Evolutionary conservation across 2,113 vertebrate genomes (phyloP).

Genomic region (Hemichromis elongatus): DNA sequence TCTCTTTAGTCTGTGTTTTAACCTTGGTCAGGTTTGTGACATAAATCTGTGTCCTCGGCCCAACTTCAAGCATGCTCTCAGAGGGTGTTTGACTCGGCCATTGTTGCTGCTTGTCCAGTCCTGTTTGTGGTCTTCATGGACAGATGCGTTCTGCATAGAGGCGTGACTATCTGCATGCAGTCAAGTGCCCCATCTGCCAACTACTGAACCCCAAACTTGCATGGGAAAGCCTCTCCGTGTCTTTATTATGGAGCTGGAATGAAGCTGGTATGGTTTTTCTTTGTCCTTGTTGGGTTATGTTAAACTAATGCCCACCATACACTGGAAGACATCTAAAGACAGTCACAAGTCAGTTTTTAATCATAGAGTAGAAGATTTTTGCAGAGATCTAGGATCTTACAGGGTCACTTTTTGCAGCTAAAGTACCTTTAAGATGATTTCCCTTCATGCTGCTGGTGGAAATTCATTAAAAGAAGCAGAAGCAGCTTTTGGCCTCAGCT

Average conservation of each 20-base stretch:
- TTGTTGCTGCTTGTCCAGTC: not conserved
- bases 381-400: not conserved
- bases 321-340: not conserved
- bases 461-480: not conserved
- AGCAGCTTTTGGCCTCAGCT: not conserved
- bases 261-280: not conserved
- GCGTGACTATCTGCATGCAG: too few species aligned
- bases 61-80: not conserved
- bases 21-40: not conserved
- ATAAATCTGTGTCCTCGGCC: not conserved
- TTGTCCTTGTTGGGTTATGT: not conserved
- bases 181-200: not conserved
- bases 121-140: not conserved
- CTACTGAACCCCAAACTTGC: not conserved
- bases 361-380: not conserved
- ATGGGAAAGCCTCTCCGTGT: not conserved
- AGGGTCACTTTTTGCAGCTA: not conserved
- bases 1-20: not conserved
- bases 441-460: not conserved
- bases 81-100: not conserved
- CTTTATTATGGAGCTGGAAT: not conserved
- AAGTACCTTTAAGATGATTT: not conserved
- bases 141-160: not conserved
- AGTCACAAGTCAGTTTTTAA: not conserved
- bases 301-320: not conserved